Percentiles rank a stretch among this genome's conserved stretches.
These are phyloP conservation scores for Tetramorium bicarinatum DNA, from an alignment of 2,888 invertebrate species.

Conservation along the genomic window DNA sequence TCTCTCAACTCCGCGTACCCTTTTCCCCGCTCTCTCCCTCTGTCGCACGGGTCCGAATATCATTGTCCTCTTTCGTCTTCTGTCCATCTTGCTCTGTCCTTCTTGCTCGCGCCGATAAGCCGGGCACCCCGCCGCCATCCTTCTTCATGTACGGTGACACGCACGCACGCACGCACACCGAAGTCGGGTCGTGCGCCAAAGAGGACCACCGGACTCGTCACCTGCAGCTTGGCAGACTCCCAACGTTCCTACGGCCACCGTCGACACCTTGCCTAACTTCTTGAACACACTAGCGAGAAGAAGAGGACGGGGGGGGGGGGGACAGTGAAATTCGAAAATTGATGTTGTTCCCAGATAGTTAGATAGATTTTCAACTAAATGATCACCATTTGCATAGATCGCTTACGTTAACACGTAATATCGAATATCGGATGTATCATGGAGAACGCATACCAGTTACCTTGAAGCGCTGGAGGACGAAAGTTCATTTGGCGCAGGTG, in stretches of 20 bases:
- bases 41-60: conserved; percentile 6
- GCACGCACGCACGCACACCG: conserved; percentile 63
- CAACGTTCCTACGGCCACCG: conserved; percentile 77
- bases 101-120: conserved; percentile 38
- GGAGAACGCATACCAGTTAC: not conserved
- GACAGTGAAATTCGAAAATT: conserved; percentile 32
- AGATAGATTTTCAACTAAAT: not conserved
- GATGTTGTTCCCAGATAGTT: conserved; percentile 6
- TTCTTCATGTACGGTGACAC: conserved; percentile 65
- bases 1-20: conserved; percentile 14
- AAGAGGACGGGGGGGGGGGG: conserved; percentile 22
- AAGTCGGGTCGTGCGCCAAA: conserved; percentile 63
- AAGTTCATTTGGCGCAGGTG: conserved; percentile 30
- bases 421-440: not conserved
- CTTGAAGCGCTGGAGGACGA: not conserved
- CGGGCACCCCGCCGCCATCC: conserved; percentile 51
- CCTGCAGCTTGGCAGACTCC: conserved; percentile 80
- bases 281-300: conserved; percentile 36
- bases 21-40: conserved; percentile 29
- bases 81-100: conserved; percentile 47
- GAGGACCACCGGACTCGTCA: conserved; percentile 85
- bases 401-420: not conserved
- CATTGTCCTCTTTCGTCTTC: conserved; percentile 17
- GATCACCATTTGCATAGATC: not conserved
- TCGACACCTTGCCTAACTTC: conserved; percentile 80